These are phyloP conservation scores for Semaprochilodus insignis DNA, from an alignment of 2,797 vertebrate genomes.

Conservation along the genomic window DNA sequence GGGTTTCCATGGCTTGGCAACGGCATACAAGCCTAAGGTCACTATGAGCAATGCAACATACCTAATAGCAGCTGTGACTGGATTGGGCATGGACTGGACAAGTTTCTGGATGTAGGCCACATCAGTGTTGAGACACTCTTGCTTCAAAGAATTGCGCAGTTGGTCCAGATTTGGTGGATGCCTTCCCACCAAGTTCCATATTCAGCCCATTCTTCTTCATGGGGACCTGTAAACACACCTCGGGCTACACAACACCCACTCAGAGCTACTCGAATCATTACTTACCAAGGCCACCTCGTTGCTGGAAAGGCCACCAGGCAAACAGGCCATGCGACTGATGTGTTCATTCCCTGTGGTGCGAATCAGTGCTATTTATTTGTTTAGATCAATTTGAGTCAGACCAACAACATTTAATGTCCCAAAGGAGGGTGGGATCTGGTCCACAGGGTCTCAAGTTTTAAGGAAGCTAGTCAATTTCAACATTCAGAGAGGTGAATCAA, in stretches of 20 bases:
- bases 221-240: background rate
- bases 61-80: no score
- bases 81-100: no score
- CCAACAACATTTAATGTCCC: background rate
- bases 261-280: constrained; percentile 23
- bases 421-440: background rate
- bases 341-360: constrained; percentile 6
- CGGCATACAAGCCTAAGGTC: no score
- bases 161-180: no score
- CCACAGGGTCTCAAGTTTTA: no score
- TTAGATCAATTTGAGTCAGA: background rate
- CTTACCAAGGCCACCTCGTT: constrained; percentile 20
- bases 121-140: no score
- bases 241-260: constrained; percentile 28
- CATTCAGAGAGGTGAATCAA: no score
- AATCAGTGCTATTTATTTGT: constrained; percentile 4
- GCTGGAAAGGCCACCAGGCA: constrained; percentile 23
- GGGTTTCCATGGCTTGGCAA: no score
- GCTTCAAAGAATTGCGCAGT: no score
- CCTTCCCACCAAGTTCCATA: constrained; percentile 2
- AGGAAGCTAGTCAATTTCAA: no score
- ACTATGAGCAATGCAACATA: no score
- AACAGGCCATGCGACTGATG: constrained; percentile 10
- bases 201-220: constrained; percentile 24
- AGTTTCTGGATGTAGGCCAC: no score